phyloP scores from a whole-genome alignment of 2,113 vertebrate genomes.

The Pangasianodon hypophthalmus region DNA sequence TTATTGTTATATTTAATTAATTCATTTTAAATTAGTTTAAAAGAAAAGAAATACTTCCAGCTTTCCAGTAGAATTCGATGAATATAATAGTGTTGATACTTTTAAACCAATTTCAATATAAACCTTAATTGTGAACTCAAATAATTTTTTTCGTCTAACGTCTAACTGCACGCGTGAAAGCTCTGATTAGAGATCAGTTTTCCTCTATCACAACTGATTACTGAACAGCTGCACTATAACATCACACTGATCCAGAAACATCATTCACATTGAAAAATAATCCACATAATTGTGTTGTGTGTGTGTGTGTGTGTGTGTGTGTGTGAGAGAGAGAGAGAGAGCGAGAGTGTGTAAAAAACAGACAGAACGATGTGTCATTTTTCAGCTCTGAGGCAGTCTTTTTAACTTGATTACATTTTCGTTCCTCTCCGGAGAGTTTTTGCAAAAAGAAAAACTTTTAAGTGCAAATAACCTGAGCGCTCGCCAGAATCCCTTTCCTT shows the following conservation, averaged over 20 bases:
- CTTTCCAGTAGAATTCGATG: background rate
- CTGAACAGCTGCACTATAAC: background rate
- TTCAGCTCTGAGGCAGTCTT: constrained; percentile 65
- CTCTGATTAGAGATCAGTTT: background rate
- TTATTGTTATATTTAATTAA: background rate
- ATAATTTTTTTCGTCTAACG: background rate
- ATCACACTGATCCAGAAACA: background rate
- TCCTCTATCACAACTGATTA: background rate
- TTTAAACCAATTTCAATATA: background rate
- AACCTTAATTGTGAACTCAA: background rate
- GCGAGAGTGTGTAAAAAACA: background rate
- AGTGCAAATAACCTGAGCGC: constrained; percentile 74
- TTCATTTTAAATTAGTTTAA: background rate
- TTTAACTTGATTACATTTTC: constrained; percentile 72
- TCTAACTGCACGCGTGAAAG: background rate
- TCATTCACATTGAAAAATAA: background rate
- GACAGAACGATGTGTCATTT: constrained; percentile 62
- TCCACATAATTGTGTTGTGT: background rate
- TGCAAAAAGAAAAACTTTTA: constrained; percentile 60
- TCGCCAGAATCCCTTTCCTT: constrained; percentile 76
- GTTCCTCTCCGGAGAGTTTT: constrained; percentile 65
- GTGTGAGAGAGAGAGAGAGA: too few species aligned
- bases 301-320: constrained; percentile 13
- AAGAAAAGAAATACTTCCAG: background rate
- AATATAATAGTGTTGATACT: background rate